Percentiles rank a stretch among this genome's conserved stretches.
Evolutionary conservation across 2,888 invertebrate species (phyloP).

Genomic region (Stenchaetothrips biformis): DNA sequence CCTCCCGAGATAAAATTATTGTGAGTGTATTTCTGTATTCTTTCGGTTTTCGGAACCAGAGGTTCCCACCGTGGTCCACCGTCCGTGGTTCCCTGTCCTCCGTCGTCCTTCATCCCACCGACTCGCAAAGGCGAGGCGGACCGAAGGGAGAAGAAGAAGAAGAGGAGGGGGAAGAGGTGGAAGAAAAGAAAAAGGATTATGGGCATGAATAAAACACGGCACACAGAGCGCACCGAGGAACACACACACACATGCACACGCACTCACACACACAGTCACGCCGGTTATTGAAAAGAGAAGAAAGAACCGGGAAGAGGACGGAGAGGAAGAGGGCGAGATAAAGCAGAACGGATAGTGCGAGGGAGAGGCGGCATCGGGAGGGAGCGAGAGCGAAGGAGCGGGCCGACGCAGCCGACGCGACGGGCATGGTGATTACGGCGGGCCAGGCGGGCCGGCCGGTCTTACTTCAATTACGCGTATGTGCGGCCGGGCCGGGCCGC

Average conservation of each 20-base stretch:
- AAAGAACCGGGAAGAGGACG: background rate
- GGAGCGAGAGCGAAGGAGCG: background rate
- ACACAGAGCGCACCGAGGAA: background rate
- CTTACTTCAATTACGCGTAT: conserved; percentile 23
- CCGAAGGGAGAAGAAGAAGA: background rate
- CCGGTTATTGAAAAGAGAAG: background rate
- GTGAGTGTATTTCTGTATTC: too few relatives aligned
- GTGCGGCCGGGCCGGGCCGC: background rate
- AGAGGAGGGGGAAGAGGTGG: background rate
- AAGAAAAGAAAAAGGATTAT: background rate
- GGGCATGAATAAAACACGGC: background rate
- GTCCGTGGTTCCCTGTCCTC: too few relatives aligned
- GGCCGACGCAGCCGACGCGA: background rate
- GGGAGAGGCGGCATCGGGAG: background rate
- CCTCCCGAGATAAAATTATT: too few relatives aligned
- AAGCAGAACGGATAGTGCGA: background rate
- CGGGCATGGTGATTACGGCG: background rate
- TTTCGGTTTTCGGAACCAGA: too few relatives aligned
- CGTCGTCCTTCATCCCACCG: background rate
- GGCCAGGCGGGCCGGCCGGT: background rate
- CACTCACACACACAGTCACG: background rate
- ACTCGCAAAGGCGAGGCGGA: background rate
- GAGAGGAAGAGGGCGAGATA: background rate
- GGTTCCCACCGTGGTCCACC: too few relatives aligned
- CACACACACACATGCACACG: background rate